Conservation (phyloP, 2,113 vertebrate genomes). For the Burhinus bistriatus region DNA sequence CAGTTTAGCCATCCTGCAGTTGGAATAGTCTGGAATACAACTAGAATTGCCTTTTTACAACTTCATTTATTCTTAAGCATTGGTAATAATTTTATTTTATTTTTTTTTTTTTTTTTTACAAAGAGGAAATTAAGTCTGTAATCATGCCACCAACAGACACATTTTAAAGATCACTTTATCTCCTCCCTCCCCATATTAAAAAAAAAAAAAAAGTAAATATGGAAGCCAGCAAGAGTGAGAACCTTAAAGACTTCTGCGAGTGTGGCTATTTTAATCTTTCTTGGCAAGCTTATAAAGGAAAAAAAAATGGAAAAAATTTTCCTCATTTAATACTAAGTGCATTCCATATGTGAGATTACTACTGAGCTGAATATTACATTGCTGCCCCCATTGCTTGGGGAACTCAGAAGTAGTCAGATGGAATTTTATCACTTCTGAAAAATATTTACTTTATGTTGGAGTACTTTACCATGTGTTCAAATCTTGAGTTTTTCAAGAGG, state of each 20-base stretch:
- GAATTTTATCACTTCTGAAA: conserved; percentile 28
- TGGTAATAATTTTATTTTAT: background rate
- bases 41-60: background rate
- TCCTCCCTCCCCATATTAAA: background rate
- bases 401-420: background rate
- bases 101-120: background rate
- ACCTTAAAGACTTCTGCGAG: background rate
- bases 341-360: conserved; percentile 12
- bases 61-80: background rate
- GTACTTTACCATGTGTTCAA: background rate
- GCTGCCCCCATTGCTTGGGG: background rate
- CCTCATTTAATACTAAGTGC: background rate
- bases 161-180: background rate
- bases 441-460: conserved; percentile 7
- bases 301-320: background rate
- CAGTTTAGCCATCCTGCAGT: background rate
- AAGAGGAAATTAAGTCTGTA: background rate
- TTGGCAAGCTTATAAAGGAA: background rate
- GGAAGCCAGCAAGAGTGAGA: background rate
- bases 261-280: background rate
- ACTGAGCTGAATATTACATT: background rate
- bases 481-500: background rate
- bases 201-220: background rate
- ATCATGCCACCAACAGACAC: background rate
- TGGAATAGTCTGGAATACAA: background rate